Conservation (phyloP, 2,113 vertebrate genomes). For the Loxodonta africana region DNA sequence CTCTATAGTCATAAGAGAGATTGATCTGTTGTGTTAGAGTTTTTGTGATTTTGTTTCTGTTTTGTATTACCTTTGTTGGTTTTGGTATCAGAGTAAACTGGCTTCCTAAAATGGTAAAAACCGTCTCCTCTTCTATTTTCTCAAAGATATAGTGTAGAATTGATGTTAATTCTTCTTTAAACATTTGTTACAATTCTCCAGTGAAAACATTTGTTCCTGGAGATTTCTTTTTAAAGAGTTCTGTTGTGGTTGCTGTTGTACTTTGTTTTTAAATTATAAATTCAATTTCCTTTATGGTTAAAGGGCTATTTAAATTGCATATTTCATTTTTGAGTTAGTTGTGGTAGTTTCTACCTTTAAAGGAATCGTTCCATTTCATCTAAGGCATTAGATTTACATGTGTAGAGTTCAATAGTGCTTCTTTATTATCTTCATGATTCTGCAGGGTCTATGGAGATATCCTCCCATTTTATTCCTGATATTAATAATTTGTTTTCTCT, state of each 20-base stretch:
- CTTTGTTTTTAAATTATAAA: no score
- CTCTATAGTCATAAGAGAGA: not conserved
- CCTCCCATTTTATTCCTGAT: not conserved
- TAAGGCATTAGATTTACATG: not conserved
- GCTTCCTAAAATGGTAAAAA: not conserved
- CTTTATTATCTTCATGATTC: not conserved
- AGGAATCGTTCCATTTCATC: not conserved
- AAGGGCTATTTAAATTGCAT: not conserved
- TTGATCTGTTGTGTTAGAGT: not conserved
- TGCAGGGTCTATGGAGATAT: not conserved
- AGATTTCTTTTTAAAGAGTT: no score
- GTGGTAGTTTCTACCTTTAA: not conserved
- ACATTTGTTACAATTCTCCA: no score
- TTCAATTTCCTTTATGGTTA: no score
- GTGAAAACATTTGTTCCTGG: no score
- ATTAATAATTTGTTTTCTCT: not conserved
- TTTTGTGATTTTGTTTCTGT: not conserved
- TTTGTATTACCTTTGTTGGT: not conserved
- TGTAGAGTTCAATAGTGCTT: not conserved
- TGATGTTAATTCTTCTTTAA: no score
- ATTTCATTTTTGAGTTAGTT: not conserved
- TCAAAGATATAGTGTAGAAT: not conserved
- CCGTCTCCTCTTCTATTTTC: not conserved
- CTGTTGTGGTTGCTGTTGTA: no score
- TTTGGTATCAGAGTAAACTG: not conserved